Evolutionary conservation across 2,113 vertebrate genomes (phyloP).

Genomic region (Ictalurus furcatus): DNA sequence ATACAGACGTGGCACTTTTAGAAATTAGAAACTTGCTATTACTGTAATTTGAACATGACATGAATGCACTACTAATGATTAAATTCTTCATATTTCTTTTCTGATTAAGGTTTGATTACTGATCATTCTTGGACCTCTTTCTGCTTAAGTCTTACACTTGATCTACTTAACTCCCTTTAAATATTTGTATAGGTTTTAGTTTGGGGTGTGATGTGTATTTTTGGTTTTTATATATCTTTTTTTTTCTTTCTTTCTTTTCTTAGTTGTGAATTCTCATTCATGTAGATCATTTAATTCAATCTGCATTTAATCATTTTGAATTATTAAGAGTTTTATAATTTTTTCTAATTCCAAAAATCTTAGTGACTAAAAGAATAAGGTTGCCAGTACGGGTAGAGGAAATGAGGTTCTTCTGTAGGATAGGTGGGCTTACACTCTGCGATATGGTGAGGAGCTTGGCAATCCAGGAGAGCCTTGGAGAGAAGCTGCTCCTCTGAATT

Average conservation of each 20-base stretch:
- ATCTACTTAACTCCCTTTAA: neutral
- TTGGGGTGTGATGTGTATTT: neutral
- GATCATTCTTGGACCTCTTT: neutral
- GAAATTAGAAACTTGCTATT: neutral
- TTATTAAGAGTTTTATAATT: neutral
- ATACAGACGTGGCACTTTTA: neutral
- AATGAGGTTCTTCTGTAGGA: neutral
- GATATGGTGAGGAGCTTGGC: too few relatives aligned
- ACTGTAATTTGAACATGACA: neutral
- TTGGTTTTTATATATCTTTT: neutral
- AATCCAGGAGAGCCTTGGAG: neutral
- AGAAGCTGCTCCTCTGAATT: neutral
- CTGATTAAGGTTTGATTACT: neutral
- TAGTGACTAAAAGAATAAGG: neutral
- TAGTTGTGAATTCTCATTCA: neutral
- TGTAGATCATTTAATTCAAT: neutral
- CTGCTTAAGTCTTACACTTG: neutral
- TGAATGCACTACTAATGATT: neutral
- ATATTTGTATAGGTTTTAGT: neutral
- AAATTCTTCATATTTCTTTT: neutral
- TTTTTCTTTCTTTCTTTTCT: neutral
- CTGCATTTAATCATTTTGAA: neutral
- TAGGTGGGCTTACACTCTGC: neutral
- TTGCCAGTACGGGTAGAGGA: neutral
- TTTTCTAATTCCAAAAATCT: neutral